Base-by-base conservation (phyloP, 53 echinoderm and acorn worm species). In the Echinarachnius parma region DNA sequence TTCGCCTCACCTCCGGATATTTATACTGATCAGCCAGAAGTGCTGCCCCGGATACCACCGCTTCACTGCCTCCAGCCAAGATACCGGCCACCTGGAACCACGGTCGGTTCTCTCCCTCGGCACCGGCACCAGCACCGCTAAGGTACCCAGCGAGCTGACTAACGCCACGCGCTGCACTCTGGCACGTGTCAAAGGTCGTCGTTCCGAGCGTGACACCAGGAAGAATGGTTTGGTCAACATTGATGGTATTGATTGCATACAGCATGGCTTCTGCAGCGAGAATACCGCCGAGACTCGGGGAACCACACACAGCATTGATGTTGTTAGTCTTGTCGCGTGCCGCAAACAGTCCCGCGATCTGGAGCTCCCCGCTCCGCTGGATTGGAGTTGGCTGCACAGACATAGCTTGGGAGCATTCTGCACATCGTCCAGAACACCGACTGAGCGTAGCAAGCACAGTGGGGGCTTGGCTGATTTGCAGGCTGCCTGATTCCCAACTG, bases 201-300 rank as follows among this genome's bases (percentile, higher is more conserved):
- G 89, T 81, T 1, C 94, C 94, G 3, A 94, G 58, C 0, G 57
- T 53, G 8, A 94, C 59, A 26, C 87, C 82, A 0, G 64, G 80
- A 23, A 94, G 84, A 44, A 94, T n/a, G 4, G 62, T 28, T 26
- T 54, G 33, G 31, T 90, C 80, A 1, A 18, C 27, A 45, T 94
- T 94, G 60, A 94, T 87, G 0, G 22, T 31, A 21, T 89, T 72
- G 15, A 90, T 77, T 8, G 94, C 94, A 59, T 78, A 89, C 20
- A 94, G 61, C 46, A 94, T 56, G 9, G 94, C 89, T 64, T 94
- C 94, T 18, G 90, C 60, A 31, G 86, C 78, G 11, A 89, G 20
- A 0, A 90, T 44, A 13, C 94, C 94, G 2, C 59, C 50, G 0
- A 77, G 61, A 9, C 89, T 22, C 10, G 90, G 54, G n/a, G 58